phyloP scores from a whole-genome alignment of 1,140 invertebrate genomes.

The Gonatopus flavifemur region DNA sequence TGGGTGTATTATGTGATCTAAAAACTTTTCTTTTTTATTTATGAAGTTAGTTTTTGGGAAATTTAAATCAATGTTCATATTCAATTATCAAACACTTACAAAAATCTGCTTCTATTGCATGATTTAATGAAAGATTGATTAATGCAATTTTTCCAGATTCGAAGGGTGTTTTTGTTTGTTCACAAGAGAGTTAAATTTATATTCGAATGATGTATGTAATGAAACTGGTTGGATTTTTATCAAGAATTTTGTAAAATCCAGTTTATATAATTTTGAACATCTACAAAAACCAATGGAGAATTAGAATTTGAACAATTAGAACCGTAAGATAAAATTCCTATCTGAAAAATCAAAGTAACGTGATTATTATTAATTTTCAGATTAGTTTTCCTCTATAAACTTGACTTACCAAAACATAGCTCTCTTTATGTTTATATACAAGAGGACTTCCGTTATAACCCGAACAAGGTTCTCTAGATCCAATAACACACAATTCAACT shows the following conservation, averaged over 20 bases:
- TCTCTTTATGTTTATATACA: conserved; percentile 25
- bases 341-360: conserved; percentile 22
- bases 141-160: too few species aligned
- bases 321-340: conserved; percentile 39
- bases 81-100: too few species aligned
- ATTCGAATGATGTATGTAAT: too few species aligned
- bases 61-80: too few species aligned
- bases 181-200: too few species aligned
- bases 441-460: conserved; percentile 42
- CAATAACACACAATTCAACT: conserved; percentile 38
- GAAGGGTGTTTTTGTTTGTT: too few species aligned
- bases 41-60: too few species aligned
- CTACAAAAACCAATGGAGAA: conserved; percentile 34
- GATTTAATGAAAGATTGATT: too few species aligned
- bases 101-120: too few species aligned
- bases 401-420: conserved; percentile 32
- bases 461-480: conserved; percentile 31
- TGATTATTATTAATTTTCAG: neutral
- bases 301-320: conserved; percentile 25
- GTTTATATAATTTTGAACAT: conserved; percentile 33
- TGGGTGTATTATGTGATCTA: too few species aligned
- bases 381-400: conserved; percentile 1
- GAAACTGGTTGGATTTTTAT: too few species aligned
- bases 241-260: conserved; percentile 38
- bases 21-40: too few species aligned